Evolutionary conservation across 2,888 invertebrate genomes (phyloP).

Genomic region (Branchellion lobata): DNA sequence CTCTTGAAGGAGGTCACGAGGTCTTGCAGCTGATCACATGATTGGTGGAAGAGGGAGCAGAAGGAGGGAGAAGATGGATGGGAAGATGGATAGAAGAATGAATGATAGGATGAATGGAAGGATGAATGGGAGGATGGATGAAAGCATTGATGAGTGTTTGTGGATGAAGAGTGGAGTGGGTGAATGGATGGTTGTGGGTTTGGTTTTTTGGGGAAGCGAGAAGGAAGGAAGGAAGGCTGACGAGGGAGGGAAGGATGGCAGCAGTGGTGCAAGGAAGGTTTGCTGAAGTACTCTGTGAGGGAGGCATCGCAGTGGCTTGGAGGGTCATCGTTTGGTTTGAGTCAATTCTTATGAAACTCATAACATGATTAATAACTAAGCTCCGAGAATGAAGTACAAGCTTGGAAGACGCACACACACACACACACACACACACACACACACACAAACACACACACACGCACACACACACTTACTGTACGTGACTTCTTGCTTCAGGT

Average conservation of each 20-base stretch:
- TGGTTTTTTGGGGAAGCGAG: not conserved
- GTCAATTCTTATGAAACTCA: no score
- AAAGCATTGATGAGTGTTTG: not conserved
- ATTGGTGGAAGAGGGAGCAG: not conserved
- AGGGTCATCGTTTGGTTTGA: no score
- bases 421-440: no score
- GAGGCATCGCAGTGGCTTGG: no score
- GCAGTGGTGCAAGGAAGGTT: not conserved
- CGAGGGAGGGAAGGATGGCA: not conserved
- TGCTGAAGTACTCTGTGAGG: not conserved
- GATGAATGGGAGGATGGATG: not conserved
- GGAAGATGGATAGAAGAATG: not conserved
- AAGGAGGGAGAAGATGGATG: not conserved
- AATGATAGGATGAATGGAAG: not conserved
- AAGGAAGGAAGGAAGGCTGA: not conserved
- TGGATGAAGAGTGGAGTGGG: not conserved
- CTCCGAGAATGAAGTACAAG: no score
- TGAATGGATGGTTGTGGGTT: not conserved
- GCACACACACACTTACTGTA: not conserved
- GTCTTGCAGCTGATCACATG: not conserved
- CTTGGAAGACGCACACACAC: no score
- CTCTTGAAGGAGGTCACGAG: not conserved
- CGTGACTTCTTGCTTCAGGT: not conserved
- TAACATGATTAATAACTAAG: no score
- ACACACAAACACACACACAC: no score